Evolutionary conservation across 2,888 invertebrate species (phyloP).

Genomic region (Mycalesis mineus): DNA sequence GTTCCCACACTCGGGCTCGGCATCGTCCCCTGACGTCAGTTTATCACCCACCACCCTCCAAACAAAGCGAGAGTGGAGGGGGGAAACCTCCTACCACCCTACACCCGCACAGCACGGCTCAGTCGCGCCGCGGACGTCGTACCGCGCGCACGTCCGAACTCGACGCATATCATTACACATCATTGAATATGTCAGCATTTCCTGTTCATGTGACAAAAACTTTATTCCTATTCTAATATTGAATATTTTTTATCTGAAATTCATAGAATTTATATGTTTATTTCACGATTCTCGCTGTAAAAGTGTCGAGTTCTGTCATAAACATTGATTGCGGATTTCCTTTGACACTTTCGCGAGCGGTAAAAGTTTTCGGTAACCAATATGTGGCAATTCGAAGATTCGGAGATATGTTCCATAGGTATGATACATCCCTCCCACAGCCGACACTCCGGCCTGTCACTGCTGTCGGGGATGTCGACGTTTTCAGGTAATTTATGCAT

Average conservation of each 20-base stretch:
- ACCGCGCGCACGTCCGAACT: constrained; percentile 50
- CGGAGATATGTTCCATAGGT: constrained; percentile 91
- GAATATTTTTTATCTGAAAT: constrained; percentile 5
- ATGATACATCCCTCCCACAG: constrained; percentile 85
- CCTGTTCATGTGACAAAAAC: constrained; percentile 46
- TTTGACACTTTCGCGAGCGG: constrained; percentile 20
- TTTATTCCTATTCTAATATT: constrained; percentile 11
- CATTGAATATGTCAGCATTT: constrained; percentile 55
- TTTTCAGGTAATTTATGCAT: constrained; percentile 56
- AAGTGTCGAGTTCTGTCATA: constrained; percentile 4
- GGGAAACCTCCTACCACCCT: constrained; percentile 19
- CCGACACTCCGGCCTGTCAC: constrained; percentile 84
- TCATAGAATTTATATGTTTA: not conserved
- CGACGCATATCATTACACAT: constrained; percentile 51
- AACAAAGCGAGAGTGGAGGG: constrained; percentile 29
- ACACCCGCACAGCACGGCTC: constrained; percentile 36
- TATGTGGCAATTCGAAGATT: constrained; percentile 84
- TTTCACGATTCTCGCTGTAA: not conserved
- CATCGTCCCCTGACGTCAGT: constrained; percentile 51
- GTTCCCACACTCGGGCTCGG: constrained; percentile 34
- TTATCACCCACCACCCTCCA: constrained; percentile 37
- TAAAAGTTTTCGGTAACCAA: constrained; percentile 31
- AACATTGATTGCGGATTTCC: constrained; percentile 11
- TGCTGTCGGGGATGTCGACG: constrained; percentile 65
- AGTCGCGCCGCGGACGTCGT: constrained; percentile 67